Evolutionary conservation across 2,888 invertebrate genomes (phyloP).

Genomic region (Nesidiocoris tenuis): DNA sequence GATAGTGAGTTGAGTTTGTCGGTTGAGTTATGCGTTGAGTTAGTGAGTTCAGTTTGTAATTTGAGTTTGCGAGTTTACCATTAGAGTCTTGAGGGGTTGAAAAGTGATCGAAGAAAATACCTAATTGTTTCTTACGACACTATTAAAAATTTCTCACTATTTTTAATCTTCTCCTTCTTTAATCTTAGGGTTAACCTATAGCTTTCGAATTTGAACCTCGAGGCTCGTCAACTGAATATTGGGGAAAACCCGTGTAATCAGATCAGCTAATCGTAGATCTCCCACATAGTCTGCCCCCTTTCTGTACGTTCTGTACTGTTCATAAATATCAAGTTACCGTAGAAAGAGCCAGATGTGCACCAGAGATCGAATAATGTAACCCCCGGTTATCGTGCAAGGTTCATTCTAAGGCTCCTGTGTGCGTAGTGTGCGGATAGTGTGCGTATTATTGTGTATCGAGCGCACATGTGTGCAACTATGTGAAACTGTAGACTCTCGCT

Average conservation of each 20-base stretch:
- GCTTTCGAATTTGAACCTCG: too few relatives aligned
- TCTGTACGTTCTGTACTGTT: not conserved
- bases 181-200: too few relatives aligned
- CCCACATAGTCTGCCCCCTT: not conserved
- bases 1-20: too few relatives aligned
- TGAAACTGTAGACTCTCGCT: not conserved
- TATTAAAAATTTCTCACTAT: too few relatives aligned
- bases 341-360: conserved; percentile 22
- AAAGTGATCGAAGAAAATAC: too few relatives aligned
- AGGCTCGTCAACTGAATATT: not conserved
- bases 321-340: conserved; percentile 29
- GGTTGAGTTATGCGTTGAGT: too few relatives aligned
- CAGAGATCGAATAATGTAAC: not conserved
- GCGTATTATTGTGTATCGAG: not conserved
- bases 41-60: too few relatives aligned
- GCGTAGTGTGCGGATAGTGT: not conserved
- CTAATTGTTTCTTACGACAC: too few relatives aligned
- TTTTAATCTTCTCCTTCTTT: too few relatives aligned
- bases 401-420: not conserved
- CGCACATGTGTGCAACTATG: not conserved
- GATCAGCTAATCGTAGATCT: not conserved
- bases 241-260: not conserved
- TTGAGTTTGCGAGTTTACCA: too few relatives aligned
- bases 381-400: not conserved
- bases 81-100: too few relatives aligned